Evolutionary conservation across 2,113 vertebrate species (phyloP).

Genomic region (Hippocampus mohnikei): DNA sequence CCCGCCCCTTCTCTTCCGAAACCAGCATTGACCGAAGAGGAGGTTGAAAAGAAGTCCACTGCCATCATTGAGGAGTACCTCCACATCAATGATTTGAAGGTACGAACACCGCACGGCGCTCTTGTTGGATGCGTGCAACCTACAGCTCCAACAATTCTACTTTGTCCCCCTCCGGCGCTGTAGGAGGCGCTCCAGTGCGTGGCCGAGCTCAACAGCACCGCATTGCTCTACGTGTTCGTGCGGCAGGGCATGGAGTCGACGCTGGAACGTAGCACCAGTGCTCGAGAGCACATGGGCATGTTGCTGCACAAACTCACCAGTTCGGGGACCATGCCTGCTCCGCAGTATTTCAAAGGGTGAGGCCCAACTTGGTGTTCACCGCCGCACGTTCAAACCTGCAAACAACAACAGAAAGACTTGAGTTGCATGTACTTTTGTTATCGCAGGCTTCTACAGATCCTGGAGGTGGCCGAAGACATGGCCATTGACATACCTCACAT

Average conservation of each 20-base stretch:
- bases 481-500: constrained; percentile 97
- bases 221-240: constrained; percentile 86
- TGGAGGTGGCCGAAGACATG: constrained; percentile 90
- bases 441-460: constrained; percentile 83
- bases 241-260: constrained; percentile 87
- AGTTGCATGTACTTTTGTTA: background rate
- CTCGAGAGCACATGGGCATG: constrained; percentile 83
- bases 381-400: background rate
- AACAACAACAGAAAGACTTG: background rate
- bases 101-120: constrained; percentile 16
- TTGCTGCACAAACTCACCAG: constrained; percentile 84
- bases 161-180: background rate
- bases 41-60: constrained; percentile 88
- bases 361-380: background rate
- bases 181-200: constrained; percentile 95
- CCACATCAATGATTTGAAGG: constrained; percentile 96
- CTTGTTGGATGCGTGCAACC: background rate
- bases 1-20: constrained; percentile 67
- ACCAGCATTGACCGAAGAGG: constrained; percentile 79
- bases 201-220: constrained; percentile 81
- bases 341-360: constrained; percentile 93
- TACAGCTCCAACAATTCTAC: background rate
- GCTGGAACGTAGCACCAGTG: constrained; percentile 86
- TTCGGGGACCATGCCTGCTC: constrained; percentile 70
- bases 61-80: constrained; percentile 94